Percentiles rank a stretch among this genome's conserved stretches.
These are phyloP conservation scores for Cherax destructor DNA, from an alignment of 1,140 invertebrate species.

Conservation along the genomic window DNA sequence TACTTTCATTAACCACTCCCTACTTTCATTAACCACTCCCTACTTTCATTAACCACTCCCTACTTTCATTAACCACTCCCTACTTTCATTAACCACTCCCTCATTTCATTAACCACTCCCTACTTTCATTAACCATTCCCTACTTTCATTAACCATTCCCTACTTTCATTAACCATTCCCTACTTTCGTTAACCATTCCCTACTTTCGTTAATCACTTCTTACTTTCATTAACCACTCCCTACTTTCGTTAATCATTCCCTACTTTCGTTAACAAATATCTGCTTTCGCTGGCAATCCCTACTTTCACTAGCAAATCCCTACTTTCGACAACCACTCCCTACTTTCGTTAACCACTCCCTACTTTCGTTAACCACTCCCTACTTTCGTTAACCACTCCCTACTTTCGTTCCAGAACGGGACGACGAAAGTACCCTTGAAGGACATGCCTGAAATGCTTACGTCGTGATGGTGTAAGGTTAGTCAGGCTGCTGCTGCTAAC, in stretches of 20 bases:
- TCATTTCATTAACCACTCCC: no score
- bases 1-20: not conserved
- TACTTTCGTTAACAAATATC: not conserved
- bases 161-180: no score
- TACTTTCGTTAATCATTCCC: no score
- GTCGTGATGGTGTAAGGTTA: conserved; percentile 71
- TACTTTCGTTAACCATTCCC: no score
- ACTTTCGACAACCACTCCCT: not conserved
- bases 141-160: no score
- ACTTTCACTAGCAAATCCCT: not conserved
- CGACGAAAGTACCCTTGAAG: conserved; percentile 70
- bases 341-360: not conserved
- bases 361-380: not conserved
- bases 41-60: not conserved
- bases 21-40: no score
- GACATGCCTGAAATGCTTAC: conserved; percentile 71
- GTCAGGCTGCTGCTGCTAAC: conserved; percentile 42
- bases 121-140: no score
- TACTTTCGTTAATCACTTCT: no score
- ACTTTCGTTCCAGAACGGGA: conserved; percentile 70
- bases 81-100: no score
- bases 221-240: no score
- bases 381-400: conserved; percentile 49
- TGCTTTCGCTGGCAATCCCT: not conserved
- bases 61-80: not conserved